Conservation (phyloP, 2,113 vertebrate genomes). For the Fregata magnificens region DNA sequence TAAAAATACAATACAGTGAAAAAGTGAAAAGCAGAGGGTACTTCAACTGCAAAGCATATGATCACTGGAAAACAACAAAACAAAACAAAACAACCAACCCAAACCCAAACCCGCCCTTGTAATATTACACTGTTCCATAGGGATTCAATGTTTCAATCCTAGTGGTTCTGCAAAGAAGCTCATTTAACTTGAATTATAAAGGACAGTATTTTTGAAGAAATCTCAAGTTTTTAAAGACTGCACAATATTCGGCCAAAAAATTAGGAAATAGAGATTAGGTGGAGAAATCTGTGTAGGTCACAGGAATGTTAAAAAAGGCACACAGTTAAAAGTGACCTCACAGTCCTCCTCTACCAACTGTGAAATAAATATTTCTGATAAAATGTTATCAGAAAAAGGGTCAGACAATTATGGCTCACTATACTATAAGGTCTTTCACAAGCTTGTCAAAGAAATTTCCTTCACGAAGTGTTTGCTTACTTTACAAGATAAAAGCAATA, state of each 20-base stretch:
- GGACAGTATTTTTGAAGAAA: not conserved
- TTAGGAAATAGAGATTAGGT: not conserved
- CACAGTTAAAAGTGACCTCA: not conserved
- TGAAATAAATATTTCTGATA: not conserved
- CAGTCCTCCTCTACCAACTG: not conserved
- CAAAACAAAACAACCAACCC: too few species aligned
- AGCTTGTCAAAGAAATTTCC: not conserved
- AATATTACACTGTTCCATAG: not conserved
- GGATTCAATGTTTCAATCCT: not conserved
- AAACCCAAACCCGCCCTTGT: too few species aligned
- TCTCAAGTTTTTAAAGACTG: not conserved
- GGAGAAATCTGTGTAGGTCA: not conserved
- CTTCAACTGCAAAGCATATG: not conserved
- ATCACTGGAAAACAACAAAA: too few species aligned
- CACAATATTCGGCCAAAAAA: not conserved
- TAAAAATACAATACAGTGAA: not conserved
- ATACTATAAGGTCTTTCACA: not conserved
- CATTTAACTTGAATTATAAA: not conserved
- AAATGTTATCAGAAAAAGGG: not conserved
- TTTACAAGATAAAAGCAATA: not conserved
- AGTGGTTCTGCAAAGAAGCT: not conserved
- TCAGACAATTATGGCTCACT: not conserved
- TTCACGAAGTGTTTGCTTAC: not conserved
- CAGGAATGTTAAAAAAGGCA: not conserved
- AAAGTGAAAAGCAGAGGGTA: not conserved